A percentile compares a stretch with the other conserved stretches of the same genome.
phyloP scores from a whole-genome alignment of 2,888 invertebrate species.

The Clusia tigrina region DNA sequence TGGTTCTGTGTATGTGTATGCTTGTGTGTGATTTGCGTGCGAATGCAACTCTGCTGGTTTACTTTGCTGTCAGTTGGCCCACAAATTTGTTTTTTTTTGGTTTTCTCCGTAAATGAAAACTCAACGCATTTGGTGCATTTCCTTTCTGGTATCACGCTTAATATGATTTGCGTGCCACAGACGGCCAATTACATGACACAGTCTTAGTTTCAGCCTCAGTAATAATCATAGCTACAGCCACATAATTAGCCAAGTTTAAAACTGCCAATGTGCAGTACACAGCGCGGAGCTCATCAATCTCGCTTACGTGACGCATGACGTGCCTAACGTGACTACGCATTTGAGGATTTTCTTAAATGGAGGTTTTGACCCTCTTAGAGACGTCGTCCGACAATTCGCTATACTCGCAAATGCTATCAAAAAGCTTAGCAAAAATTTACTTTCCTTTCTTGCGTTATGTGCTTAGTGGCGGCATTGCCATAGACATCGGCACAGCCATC shows the following conservation, averaged over 20 bases:
- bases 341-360: background rate
- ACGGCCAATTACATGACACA: no score
- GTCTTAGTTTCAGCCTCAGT: no score
- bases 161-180: conserved; percentile 6
- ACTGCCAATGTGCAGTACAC: background rate
- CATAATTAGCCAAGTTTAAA: conserved; percentile 8
- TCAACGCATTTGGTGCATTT: background rate
- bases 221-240: background rate
- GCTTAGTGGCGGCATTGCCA: background rate
- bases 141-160: no score
- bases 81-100: background rate
- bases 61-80: background rate
- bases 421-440: background rate
- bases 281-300: background rate
- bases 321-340: background rate
- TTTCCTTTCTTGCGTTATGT: conserved; percentile 1
- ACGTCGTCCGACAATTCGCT: background rate
- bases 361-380: background rate
- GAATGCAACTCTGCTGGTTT: no score
- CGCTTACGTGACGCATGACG: background rate
- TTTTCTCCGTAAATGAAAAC: background rate
- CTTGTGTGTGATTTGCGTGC: no score
- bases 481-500: no score
- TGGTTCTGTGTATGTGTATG: no score
- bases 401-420: background rate